Percentiles rank a stretch among this genome's conserved stretches.
Evolutionary conservation across 2,113 vertebrate species (phyloP).

Genomic region (Callocephalon fimbriatum): DNA sequence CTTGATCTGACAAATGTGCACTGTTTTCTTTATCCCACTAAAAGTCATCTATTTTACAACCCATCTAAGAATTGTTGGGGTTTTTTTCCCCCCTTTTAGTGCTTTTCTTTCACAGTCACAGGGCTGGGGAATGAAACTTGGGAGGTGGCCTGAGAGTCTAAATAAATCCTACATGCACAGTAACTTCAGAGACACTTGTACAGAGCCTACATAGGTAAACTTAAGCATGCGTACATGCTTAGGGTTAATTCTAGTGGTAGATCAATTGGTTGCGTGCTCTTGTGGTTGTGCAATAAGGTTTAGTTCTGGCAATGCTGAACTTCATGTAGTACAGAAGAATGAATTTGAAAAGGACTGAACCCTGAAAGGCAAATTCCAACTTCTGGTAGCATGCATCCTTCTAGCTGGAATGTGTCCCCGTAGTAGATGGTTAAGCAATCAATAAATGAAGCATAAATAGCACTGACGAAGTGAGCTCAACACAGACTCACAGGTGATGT

Average conservation of each 20-base stretch:
- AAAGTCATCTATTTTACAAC: background rate
- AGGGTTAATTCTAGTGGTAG: background rate
- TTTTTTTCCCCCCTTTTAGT: background rate
- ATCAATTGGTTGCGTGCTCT: background rate
- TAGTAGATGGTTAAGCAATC: background rate
- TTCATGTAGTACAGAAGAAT: background rate
- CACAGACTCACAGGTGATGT: background rate
- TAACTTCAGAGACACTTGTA: background rate
- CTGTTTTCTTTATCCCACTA: background rate
- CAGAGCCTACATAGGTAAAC: background rate
- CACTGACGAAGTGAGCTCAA: background rate
- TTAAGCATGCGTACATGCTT: background rate
- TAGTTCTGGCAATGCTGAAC: background rate
- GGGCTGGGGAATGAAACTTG: background rate
- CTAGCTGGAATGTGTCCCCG: background rate
- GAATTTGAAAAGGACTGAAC: background rate
- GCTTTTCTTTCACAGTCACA: background rate
- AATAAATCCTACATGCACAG: background rate
- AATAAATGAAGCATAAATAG: background rate
- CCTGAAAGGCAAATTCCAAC: background rate
- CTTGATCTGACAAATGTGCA: background rate
- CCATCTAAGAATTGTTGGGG: background rate
- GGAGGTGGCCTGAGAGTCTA: background rate
- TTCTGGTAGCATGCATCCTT: background rate
- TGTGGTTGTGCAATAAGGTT: background rate